Percentiles rank a stretch among this genome's conserved stretches.
phyloP scores from a whole-genome alignment of 2,888 invertebrate genomes.

The Coelogynopora nodosa region DNA sequence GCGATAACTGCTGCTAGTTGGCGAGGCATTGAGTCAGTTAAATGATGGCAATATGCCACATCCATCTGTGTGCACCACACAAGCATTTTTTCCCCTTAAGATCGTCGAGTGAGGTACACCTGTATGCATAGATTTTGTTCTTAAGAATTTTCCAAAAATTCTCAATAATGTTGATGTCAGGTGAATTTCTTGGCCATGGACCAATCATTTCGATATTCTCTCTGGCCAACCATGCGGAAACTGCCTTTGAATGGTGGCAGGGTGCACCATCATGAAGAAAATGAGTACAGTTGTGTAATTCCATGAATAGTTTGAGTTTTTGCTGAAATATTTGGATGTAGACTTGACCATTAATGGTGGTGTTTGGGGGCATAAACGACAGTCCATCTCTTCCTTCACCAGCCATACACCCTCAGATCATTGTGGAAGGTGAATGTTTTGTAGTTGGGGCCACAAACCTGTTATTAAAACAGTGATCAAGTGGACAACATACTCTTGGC shows the following conservation, averaged over 20 bases:
- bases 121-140: neutral
- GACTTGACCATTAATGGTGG: slow-evolving; percentile 18
- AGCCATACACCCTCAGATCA: slow-evolving; percentile 3
- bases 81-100: neutral
- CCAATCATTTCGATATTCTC: slow-evolving; percentile 1
- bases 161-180: neutral
- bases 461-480: neutral
- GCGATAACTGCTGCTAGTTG: neutral
- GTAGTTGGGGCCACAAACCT: slow-evolving; percentile 25
- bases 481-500: slow-evolving; percentile 9
- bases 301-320: neutral
- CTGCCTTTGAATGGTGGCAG: neutral
- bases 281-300: slow-evolving; percentile 23
- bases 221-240: neutral
- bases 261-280: slow-evolving; percentile 20
- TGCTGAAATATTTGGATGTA: slow-evolving; percentile 12
- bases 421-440: slow-evolving; percentile 25
- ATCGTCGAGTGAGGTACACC: neutral
- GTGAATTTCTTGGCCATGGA: neutral
- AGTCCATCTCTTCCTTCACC: slow-evolving; percentile 8
- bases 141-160: neutral
- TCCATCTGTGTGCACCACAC: neutral
- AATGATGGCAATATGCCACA: neutral
- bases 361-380: neutral
- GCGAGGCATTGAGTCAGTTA: neutral